phyloP scores from a whole-genome alignment of 2,797 vertebrate species.

The Hoplostethus mediterraneus region DNA sequence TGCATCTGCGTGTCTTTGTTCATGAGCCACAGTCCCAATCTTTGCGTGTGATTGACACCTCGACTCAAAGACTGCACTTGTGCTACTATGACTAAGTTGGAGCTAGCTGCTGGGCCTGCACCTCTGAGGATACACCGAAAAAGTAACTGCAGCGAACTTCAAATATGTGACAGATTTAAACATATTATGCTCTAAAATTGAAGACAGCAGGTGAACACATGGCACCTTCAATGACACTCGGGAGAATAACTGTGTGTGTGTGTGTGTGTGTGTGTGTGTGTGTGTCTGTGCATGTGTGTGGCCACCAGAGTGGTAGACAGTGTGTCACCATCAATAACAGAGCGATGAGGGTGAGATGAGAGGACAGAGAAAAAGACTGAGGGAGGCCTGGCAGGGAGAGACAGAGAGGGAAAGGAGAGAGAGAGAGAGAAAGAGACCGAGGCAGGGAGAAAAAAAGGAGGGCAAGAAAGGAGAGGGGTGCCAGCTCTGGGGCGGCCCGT shows the following conservation, averaged over 20 bases:
- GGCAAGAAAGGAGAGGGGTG: constrained; percentile 70
- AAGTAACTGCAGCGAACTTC: constrained; percentile 49
- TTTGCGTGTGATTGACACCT: constrained; percentile 68
- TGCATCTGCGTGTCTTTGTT: constrained; percentile 58
- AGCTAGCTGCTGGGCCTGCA: constrained; percentile 56
- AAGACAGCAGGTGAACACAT: constrained; percentile 59
- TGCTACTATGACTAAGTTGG: constrained; percentile 42
- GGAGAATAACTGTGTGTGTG: constrained; percentile 37
- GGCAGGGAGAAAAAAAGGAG: constrained; percentile 47
- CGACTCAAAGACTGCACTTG: constrained; percentile 48
- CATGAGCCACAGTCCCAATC: constrained; percentile 54
- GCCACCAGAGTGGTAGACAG: constrained; percentile 78
- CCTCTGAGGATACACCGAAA: constrained; percentile 54
- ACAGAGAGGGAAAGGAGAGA: constrained; percentile 50
- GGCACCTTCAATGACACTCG: constrained; percentile 33
- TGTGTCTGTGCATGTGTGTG: constrained; percentile 56
- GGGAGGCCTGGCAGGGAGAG: constrained; percentile 73
- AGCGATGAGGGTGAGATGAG: constrained; percentile 78
- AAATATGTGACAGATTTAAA: constrained; percentile 58
- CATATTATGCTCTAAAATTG: constrained; percentile 43
- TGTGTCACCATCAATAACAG: constrained; percentile 84
- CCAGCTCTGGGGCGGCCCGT: constrained; percentile 72
- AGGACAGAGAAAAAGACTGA: constrained; percentile 74
- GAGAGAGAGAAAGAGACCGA: constrained; percentile 34
- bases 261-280: constrained; percentile 26